Base-by-base conservation (phyloP, 1,140 invertebrate species). In the Heliothis subflexa region DNA sequence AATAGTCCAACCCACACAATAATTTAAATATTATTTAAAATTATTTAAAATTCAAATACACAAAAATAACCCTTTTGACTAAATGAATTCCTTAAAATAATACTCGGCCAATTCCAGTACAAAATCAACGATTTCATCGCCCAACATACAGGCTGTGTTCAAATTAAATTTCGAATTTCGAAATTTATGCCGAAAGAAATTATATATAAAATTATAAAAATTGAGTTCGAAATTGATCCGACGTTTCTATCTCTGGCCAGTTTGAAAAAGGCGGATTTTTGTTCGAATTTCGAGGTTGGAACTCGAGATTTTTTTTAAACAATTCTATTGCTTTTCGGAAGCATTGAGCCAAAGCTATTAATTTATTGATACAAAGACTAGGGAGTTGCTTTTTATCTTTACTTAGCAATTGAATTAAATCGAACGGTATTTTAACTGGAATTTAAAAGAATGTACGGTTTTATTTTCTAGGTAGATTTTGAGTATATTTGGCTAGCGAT, bases 341-440 rank as follows among this genome's bases (percentile, higher is more conserved):
- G 40, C 64, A 68, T 14, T n/a, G 64, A 68, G 47, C 11, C 45
- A 50, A 68, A 18, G 18, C 64, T 68, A 68, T 68, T 68, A 68
- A 68, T 68, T 68, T 68, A 50, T 50, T 68, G 64, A 25, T 50
- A 68, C 64, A 68, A 68, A 68, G 64, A 52, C 45, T 64, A 7
- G 1, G 59, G n/a, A 14, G 33, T 25, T 2, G 7, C 28, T 68
- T 50, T 45, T 68, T 68, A 49, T 68, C 64, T 49, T 68, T 68
- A 47, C 64, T 68, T 28, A 50, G 64, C 47, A 50, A 68, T 68
- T 50, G 47, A 68, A 68, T 68, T 25, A 68, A 68, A 68, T 52
- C 45, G 47, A 62, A 9, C 21, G 21, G n/a, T 12, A 25, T 64
- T 64, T 47, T 47, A 9, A 18, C 50, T 68, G 45, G 47, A 50